Evolutionary conservation across 2,797 vertebrate species (phyloP).

Genomic region (Protonibea diacanthus): DNA sequence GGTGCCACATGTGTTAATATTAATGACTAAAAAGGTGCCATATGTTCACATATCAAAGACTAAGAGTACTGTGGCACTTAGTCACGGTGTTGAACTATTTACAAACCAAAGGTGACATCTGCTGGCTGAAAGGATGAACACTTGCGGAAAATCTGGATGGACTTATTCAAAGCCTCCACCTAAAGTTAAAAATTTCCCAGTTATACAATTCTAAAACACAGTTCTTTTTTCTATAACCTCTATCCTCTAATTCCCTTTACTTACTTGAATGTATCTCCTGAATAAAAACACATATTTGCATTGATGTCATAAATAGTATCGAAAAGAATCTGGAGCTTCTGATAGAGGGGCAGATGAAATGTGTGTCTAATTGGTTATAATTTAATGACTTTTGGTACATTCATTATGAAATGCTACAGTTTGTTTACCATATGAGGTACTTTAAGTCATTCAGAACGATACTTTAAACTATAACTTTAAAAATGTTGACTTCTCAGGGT

Average conservation of each 20-base stretch:
- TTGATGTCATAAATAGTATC: too few species aligned
- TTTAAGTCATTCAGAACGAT: neutral
- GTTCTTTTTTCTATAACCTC: too few species aligned
- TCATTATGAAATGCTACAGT: neutral
- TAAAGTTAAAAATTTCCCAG: too few species aligned
- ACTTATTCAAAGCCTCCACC: too few species aligned
- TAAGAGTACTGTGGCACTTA: conserved; percentile 14
- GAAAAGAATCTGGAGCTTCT: too few species aligned
- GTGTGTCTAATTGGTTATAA: neutral
- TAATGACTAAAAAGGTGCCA: neutral
- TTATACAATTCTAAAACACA: too few species aligned
- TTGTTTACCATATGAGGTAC: neutral
- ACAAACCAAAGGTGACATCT: conserved; percentile 71
- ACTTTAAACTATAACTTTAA: neutral
- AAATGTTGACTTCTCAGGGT: neutral
- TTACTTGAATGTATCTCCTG: too few species aligned
- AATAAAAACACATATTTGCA: too few species aligned
- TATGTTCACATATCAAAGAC: neutral
- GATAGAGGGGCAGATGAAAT: too few species aligned
- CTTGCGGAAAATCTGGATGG: neutral
- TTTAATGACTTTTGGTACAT: neutral
- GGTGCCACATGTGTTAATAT: neutral
- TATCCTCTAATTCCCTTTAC: neutral
- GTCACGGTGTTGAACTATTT: conserved; percentile 7
- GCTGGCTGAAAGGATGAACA: conserved; percentile 62